Conservation (phyloP, 37 sponge, comb jelly and placozoan species). For the Spongilla lacustris region DNA sequence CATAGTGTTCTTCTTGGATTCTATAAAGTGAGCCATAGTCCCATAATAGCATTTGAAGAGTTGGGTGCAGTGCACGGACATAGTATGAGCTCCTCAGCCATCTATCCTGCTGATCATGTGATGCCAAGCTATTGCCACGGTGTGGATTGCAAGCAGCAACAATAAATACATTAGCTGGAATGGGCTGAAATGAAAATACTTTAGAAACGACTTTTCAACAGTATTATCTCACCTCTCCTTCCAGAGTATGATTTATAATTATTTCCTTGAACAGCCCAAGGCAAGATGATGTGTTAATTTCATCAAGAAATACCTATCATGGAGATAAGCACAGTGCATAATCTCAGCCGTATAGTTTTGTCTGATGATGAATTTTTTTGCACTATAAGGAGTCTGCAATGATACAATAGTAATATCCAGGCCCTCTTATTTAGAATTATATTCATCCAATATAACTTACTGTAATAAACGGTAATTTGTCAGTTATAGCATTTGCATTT, state of each 20-base stretch:
- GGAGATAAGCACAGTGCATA: too few relatives aligned
- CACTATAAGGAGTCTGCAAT: too few relatives aligned
- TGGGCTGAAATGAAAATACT: slow-evolving; percentile 34
- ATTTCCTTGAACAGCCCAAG: slow-evolving; percentile 92
- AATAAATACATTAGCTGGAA: slow-evolving; percentile 85
- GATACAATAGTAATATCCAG: too few relatives aligned
- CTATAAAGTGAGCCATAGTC: slow-evolving; percentile 88
- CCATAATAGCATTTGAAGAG: slow-evolving; percentile 84
- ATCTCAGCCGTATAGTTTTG: too few relatives aligned
- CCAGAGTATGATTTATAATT: slow-evolving; percentile 75
- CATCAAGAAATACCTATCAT: slow-evolving; percentile 94
- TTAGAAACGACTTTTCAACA: too few relatives aligned
- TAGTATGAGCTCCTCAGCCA: slow-evolving; percentile 88
- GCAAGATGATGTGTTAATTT: slow-evolving; percentile 88
- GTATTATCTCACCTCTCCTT: slow-evolving; percentile 81
- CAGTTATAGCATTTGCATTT: too few relatives aligned
- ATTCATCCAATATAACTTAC: too few relatives aligned
- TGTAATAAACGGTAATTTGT: too few relatives aligned
- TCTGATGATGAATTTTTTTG: too few relatives aligned
- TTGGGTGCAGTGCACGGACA: slow-evolving; percentile 82
- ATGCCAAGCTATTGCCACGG: slow-evolving; percentile 79
- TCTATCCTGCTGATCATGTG: slow-evolving; percentile 39
- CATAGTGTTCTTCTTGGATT: slow-evolving; percentile 84
- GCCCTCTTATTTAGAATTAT: too few relatives aligned
- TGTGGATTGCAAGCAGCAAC: slow-evolving; percentile 96